These are phyloP conservation scores for Alces alces DNA, from an alignment of 2,113 vertebrate genomes.

Conservation along the genomic window DNA sequence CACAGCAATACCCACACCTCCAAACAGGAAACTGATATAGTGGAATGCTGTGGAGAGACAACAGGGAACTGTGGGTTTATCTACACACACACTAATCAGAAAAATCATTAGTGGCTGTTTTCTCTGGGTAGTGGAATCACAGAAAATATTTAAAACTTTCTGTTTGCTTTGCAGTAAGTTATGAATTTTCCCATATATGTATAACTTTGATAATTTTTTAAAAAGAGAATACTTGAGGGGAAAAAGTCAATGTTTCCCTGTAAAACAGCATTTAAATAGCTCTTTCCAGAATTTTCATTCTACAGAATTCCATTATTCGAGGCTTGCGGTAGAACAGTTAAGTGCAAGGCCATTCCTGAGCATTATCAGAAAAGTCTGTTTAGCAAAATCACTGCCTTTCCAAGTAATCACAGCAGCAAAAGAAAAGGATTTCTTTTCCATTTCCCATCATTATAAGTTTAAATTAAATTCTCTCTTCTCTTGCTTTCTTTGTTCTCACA, in stretches of 20 bases:
- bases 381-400: not conserved
- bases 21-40: not conserved
- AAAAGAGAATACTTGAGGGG: not conserved
- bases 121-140: not conserved
- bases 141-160: not conserved
- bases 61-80: not conserved
- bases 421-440: not conserved
- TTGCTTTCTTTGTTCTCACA: not conserved
- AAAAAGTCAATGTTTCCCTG: not conserved
- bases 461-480: not conserved
- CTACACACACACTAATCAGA: not conserved
- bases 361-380: not conserved
- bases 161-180: not conserved
- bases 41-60: not conserved
- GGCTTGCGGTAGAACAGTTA: accelerated
- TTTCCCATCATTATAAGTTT: not conserved
- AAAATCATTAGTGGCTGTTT: not conserved
- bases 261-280: not conserved
- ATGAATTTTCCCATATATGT: not conserved
- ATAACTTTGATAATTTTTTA: not conserved
- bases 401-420: not conserved
- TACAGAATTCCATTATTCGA: not conserved
- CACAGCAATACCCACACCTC: not conserved
- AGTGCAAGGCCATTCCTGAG: not conserved
- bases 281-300: not conserved